Conservation (phyloP, 2,113 vertebrate species). For the Mustela nigripes region DNA sequence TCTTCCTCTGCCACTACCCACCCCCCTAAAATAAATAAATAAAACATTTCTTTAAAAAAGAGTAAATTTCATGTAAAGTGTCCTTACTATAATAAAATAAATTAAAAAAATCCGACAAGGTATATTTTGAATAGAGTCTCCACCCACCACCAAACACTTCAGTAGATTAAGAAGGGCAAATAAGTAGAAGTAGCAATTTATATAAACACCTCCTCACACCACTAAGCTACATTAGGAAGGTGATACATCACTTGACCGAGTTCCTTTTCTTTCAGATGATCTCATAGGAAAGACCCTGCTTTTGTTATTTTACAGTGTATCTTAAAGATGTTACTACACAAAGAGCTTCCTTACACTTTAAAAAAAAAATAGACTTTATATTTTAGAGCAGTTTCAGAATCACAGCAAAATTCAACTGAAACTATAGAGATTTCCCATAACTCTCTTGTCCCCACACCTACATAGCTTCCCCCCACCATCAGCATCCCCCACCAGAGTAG, state of each 20-base stretch:
- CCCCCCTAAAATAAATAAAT: neutral
- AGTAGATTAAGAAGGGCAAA: neutral
- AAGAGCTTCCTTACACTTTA: neutral
- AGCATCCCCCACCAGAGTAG: neutral
- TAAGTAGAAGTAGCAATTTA: neutral
- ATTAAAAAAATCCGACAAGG: neutral
- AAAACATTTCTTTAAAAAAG: neutral
- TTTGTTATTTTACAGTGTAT: neutral
- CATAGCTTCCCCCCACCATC: neutral
- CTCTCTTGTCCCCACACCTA: fast-evolving
- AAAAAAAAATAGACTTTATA: neutral
- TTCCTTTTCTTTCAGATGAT: neutral
- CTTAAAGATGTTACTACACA: neutral
- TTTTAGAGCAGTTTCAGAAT: neutral
- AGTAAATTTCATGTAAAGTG: neutral
- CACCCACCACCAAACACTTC: neutral
- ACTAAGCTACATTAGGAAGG: neutral
- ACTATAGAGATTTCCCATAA: neutral
- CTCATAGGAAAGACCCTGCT: neutral
- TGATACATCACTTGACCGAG: fast-evolving
- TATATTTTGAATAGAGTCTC: neutral
- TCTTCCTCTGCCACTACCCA: neutral
- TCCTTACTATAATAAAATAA: neutral
- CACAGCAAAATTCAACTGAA: neutral
- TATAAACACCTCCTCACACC: neutral